These are phyloP conservation scores for Linyphia triangularis DNA, from an alignment of 2,888 invertebrate species.

Conservation along the genomic window DNA sequence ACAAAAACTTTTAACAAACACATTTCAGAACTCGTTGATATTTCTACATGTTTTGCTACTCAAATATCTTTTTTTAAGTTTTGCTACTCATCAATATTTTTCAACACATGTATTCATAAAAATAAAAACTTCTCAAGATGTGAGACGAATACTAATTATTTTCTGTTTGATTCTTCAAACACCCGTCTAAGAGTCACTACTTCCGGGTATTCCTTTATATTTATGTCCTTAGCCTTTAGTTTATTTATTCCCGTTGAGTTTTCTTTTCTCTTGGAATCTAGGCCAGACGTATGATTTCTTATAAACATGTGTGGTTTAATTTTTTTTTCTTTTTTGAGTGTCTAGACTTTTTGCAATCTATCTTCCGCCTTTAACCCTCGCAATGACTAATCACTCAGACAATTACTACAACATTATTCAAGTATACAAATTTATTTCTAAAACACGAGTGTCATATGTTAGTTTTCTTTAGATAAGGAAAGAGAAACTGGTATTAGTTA, in stretches of 20 bases:
- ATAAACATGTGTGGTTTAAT: neutral
- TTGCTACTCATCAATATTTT: too few species aligned
- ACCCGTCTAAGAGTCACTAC: neutral
- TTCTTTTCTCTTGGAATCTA: slow-evolving; percentile 20
- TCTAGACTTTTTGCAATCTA: neutral
- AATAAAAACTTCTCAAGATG: neutral
- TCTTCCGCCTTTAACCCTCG: neutral
- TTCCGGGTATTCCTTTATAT: slow-evolving; percentile 27
- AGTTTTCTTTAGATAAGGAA: too few species aligned
- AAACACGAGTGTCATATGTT: too few species aligned
- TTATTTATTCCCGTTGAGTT: slow-evolving; percentile 34
- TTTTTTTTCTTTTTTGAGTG: neutral
- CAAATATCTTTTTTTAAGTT: too few species aligned
- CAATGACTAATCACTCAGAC: neutral
- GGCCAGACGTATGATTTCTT: slow-evolving; percentile 23
- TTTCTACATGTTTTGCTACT: too few species aligned
- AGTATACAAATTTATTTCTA: too few species aligned
- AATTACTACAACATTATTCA: too few species aligned
- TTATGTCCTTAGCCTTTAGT: slow-evolving; percentile 19
- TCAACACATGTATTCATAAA: too few species aligned
- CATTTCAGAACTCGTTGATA: too few species aligned
- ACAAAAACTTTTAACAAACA: too few species aligned
- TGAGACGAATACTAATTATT: slow-evolving; percentile 36
- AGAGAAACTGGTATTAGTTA: too few species aligned
- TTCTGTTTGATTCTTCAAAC: slow-evolving; percentile 15